These are phyloP conservation scores for Psylliodes chrysocephalus DNA, from an alignment of 2,888 invertebrate species.

Conservation along the genomic window DNA sequence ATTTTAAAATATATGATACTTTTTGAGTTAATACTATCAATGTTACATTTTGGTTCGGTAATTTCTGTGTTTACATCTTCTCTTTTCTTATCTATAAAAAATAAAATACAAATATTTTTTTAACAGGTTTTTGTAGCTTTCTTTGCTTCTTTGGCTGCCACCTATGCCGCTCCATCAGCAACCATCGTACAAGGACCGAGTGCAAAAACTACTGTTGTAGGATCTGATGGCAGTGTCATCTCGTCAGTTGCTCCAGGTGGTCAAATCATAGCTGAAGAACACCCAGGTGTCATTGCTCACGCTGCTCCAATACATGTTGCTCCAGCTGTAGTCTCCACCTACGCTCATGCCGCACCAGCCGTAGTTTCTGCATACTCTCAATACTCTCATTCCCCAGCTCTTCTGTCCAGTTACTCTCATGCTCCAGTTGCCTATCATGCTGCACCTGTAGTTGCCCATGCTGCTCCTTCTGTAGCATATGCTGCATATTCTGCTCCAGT, in stretches of 20 bases:
- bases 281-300: constrained; percentile 41
- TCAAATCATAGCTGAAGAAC: constrained; percentile 49
- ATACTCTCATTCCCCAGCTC: too few species aligned
- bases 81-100: too few species aligned
- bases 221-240: constrained; percentile 54
- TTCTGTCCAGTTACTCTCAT: too few species aligned
- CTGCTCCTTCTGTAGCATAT: constrained; percentile 30
- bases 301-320: constrained; percentile 40
- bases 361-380: constrained; percentile 33
- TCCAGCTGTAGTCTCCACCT: constrained; percentile 36
- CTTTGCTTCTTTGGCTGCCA: constrained; percentile 50
- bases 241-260: constrained; percentile 53
- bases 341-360: constrained; percentile 37
- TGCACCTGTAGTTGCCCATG: constrained; percentile 37
- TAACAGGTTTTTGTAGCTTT: constrained; percentile 48
- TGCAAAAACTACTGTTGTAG: constrained; percentile 51
- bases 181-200: constrained; percentile 55
- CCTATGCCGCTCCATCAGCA: constrained; percentile 47
- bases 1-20: too few species aligned
- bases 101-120: too few species aligned
- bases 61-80: too few species aligned
- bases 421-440: constrained; percentile 33
- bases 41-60: too few species aligned
- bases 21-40: too few species aligned
- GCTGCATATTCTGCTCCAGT: constrained; percentile 39